Evolutionary conservation across 2,888 invertebrate species (phyloP).

Genomic region (Mesorhabditis spiculigera): DNA sequence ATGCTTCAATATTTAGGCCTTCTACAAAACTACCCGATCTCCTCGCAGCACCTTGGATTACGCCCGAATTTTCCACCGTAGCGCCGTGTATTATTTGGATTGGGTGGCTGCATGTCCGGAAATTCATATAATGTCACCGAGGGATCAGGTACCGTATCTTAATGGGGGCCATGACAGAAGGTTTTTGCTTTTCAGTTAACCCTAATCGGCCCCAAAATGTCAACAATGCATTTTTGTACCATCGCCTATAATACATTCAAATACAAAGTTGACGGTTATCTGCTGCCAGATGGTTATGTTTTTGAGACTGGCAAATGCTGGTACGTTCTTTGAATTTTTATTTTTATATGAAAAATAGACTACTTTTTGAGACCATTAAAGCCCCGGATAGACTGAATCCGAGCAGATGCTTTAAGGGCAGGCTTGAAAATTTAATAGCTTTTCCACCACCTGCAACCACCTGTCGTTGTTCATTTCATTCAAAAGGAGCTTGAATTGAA

Average conservation of each 20-base stretch:
- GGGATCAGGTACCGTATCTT: background rate
- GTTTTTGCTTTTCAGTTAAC: background rate
- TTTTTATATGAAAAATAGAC: no score
- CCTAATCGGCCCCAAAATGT: background rate
- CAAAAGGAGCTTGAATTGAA: background rate
- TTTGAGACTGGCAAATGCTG: background rate
- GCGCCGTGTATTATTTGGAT: background rate
- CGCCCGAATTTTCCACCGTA: background rate
- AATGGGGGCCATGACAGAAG: background rate
- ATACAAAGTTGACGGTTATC: background rate
- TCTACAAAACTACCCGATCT: background rate
- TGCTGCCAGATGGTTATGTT: background rate
- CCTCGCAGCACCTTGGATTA: background rate
- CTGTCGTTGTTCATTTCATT: background rate
- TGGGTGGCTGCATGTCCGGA: conserved; percentile 3
- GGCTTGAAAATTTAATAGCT: no score
- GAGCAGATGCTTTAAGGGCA: no score
- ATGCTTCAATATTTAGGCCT: background rate
- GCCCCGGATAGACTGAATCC: no score
- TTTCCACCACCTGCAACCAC: no score
- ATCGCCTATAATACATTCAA: conserved; percentile 4
- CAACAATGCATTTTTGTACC: background rate
- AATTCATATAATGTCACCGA: background rate
- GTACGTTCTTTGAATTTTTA: background rate
- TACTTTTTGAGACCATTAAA: no score